Evolutionary conservation across 1,140 invertebrate species (phyloP).

Genomic region (Pseudomyrmex flavicornis): DNA sequence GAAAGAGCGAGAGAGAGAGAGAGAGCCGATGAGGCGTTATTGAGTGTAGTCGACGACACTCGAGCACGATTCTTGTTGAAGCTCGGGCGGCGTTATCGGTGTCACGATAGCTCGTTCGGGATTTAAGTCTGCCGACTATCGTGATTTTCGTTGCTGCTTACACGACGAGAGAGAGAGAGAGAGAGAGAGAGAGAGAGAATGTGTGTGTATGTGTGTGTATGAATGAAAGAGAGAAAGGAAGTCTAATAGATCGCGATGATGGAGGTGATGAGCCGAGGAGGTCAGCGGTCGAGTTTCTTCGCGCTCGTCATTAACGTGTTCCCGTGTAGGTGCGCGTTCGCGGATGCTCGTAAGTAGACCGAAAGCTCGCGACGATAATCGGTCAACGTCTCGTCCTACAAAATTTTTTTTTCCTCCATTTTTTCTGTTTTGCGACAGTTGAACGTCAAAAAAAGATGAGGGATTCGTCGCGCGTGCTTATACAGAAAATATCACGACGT

Average conservation of each 20-base stretch:
- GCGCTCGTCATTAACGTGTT: not conserved
- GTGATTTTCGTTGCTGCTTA: conserved; percentile 38
- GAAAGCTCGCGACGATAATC: conserved; percentile 17
- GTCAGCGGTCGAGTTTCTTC: conserved; percentile 22
- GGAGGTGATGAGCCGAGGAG: not conserved
- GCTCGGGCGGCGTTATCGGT: conserved; percentile 12
- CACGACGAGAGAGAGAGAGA: not conserved
- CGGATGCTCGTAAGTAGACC: not conserved
- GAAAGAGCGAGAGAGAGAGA: conserved; percentile 31
- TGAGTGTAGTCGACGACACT: conserved; percentile 50
- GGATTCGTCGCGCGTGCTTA: not conserved
- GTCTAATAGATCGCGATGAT: conserved; percentile 29
- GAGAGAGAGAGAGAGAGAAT: no score
- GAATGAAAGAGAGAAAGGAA: not conserved
- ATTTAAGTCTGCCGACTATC: conserved; percentile 60
- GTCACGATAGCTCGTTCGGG: conserved; percentile 49
- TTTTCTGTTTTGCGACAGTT: not conserved
- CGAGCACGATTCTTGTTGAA: conserved; percentile 33
- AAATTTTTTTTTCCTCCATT: not conserved
- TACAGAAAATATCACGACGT: not conserved
- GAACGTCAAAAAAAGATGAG: not conserved
- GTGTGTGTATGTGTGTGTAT: no score
- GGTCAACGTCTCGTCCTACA: conserved; percentile 30
- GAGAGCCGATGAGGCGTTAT: conserved; percentile 3
- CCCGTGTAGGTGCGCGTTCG: not conserved